Percentiles rank a stretch among this genome's conserved stretches.
Conservation (phyloP, 2,888 invertebrate species). For the Sympetrum striolatum region DNA sequence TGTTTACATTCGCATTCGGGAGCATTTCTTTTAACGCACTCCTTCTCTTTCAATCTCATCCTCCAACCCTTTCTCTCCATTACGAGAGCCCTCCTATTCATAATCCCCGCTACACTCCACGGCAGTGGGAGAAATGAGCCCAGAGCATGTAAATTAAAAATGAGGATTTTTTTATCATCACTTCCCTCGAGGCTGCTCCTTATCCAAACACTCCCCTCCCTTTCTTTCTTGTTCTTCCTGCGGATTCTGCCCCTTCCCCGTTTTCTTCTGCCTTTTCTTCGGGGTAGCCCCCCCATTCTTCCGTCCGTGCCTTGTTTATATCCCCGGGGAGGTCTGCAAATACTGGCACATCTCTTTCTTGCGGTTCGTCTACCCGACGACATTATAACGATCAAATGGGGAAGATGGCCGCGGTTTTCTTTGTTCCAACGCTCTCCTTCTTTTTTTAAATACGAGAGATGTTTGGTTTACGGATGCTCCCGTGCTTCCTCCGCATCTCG, state of each 20-base stretch:
- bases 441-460: too few relatives aligned
- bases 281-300: background rate
- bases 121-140: background rate
- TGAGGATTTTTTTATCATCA: conserved; percentile 2
- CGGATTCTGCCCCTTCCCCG: background rate
- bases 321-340: background rate
- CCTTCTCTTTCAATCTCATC: background rate
- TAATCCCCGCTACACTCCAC: background rate
- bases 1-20: background rate
- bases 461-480: too few relatives aligned
- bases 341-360: background rate
- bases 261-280: background rate
- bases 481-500: too few relatives aligned
- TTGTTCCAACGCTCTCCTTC: too few relatives aligned
- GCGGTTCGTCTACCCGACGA: background rate
- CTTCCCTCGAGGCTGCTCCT: background rate
- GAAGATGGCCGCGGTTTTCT: background rate
- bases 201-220: background rate
- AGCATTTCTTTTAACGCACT: conserved; percentile 2
- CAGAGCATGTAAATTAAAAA: conserved; percentile 35
- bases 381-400: background rate
- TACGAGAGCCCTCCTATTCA: background rate
- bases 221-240: background rate
- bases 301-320: background rate
- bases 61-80: background rate